Base-by-base conservation (phyloP, 2,797 vertebrate genomes). In the Perodicticus potto region DNA sequence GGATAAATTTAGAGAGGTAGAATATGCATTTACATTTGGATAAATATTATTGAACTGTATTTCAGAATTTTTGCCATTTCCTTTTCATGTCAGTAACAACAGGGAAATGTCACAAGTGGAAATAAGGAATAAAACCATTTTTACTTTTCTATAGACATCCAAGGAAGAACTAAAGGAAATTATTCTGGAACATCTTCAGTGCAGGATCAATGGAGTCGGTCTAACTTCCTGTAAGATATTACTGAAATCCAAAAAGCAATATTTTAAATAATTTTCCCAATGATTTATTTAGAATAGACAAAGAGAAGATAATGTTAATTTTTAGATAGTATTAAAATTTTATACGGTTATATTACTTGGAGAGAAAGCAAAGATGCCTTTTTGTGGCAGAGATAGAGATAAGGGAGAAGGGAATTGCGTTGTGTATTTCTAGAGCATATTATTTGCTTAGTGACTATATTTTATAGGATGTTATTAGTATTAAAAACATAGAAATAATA, bases 51-150 rank as follows among this genome's bases (percentile, higher is more conserved):
- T 45, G 57, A 94, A 43, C 40, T 94, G 10, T 78, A 34, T 19
- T 94, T 45, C 8, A 92, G 57, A 95, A 59, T 72, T 94, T 87
- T 93, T 94, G 16, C 76, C 5, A 80, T 76, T 92, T 91, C 88
- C 20, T 73, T 96, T 72, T 88, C 32, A 87, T 61, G 32, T 82
- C 40, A 74, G 25, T 67, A 82, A 78, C 61, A 82, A 59, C 27
- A 63, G 76, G 53, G 10, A 83, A 40, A 81, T 89, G n/a, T 95
- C 32, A 85, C 13, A 96, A 94, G 32, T 25, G 72, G 40, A 91
- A 89, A 69, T 61, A 32, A 43, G 43, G 94, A 95, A 78, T 16
- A 86, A 85, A 96, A 76, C 37, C 5, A 76, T 65, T 87, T 86
- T 86, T 5, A 86, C 2, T 69, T 92, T 91, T 91, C 65, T 84